phyloP scores from a whole-genome alignment of 2,888 invertebrate genomes.

The Hypomecis punctinalis region DNA sequence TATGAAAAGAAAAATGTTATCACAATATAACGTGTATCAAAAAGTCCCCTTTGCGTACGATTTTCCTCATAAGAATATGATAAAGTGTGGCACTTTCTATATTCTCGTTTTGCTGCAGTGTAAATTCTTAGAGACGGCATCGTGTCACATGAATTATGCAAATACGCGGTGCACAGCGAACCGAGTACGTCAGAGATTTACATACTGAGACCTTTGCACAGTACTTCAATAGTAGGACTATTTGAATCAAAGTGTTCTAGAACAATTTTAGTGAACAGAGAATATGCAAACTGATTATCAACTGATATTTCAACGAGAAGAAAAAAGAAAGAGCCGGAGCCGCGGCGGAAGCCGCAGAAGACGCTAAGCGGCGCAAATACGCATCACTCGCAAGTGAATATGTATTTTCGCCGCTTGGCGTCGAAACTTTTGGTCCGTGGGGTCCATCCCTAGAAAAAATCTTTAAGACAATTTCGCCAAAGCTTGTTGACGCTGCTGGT shows the following conservation, averaged over 20 bases:
- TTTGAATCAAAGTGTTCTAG: not conserved
- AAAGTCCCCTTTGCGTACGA: constrained; percentile 34
- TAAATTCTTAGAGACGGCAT: constrained; percentile 72
- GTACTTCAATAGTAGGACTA: constrained; percentile 3
- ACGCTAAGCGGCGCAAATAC: too few relatives aligned
- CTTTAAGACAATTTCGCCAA: too few relatives aligned
- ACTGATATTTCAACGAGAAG: too few relatives aligned
- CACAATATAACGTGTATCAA: constrained; percentile 24
- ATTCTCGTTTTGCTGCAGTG: constrained; percentile 61
- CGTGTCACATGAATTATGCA: constrained; percentile 78
- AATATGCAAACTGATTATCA: too few relatives aligned
- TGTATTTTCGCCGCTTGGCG: too few relatives aligned
- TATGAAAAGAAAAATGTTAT: constrained; percentile 18
- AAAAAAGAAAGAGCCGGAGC: too few relatives aligned
- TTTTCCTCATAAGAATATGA: constrained; percentile 44
- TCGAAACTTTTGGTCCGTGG: too few relatives aligned
- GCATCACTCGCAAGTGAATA: too few relatives aligned
- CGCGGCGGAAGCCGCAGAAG: too few relatives aligned
- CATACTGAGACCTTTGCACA: constrained; percentile 54
- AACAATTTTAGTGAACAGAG: too few relatives aligned
- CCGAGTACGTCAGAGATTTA: constrained; percentile 67
- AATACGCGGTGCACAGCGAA: constrained; percentile 63
- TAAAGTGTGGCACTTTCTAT: constrained; percentile 54
- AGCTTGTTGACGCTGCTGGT: too few relatives aligned
- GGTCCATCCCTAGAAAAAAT: too few relatives aligned